Conservation (phyloP, 2,797 vertebrate species). For the Eidolon dupreanum region DNA sequence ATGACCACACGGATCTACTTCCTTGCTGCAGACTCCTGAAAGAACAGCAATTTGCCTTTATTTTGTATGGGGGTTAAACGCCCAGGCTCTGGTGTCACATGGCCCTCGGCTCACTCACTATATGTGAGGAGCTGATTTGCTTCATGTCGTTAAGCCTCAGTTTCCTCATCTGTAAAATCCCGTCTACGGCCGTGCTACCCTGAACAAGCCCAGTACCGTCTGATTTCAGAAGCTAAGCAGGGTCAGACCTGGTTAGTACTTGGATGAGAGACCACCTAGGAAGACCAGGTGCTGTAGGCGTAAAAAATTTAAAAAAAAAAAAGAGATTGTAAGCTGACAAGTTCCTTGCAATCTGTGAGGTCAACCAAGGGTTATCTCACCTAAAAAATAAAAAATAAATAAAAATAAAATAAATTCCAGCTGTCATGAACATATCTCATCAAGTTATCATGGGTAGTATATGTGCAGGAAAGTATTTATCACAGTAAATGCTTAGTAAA, state of each 20-base stretch:
- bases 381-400: no score
- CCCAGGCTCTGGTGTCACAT: background rate
- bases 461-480: background rate
- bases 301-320: no score
- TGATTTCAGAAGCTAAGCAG: no score
- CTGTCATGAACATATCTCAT: background rate
- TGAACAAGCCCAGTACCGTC: no score
- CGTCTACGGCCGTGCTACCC: no score
- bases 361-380: no score
- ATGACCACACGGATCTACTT: background rate
- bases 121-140: background rate
- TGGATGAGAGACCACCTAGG: no score
- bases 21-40: background rate
- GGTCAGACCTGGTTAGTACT: no score
- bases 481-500: background rate
- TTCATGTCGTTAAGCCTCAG: background rate
- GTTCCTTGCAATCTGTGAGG: no score
- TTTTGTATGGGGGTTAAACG: background rate
- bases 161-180: background rate
- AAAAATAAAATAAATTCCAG: no score
- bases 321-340: no score
- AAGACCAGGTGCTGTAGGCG: no score
- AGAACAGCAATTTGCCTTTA: background rate
- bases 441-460: background rate
- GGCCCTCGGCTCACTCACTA: background rate